Evolutionary conservation across 2,113 vertebrate genomes (phyloP).

Genomic region (Plecturocebus donacophilus): DNA sequence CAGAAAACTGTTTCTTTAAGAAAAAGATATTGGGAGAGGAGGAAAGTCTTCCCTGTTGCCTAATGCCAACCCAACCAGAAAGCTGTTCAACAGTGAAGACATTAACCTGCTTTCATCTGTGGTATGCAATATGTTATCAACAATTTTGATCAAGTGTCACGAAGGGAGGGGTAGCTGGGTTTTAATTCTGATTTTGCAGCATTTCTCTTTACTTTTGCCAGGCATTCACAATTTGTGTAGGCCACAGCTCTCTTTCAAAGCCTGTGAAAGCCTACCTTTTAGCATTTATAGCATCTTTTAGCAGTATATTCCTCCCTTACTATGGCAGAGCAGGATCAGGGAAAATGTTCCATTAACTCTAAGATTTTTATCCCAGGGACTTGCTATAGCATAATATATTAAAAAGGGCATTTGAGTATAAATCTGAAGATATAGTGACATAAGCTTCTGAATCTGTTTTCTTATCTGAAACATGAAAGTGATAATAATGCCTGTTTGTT

Average conservation of each 20-base stretch:
- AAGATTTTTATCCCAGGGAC: background rate
- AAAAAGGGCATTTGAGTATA: conserved; percentile 4
- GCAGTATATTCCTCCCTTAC: background rate
- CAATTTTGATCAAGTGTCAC: background rate
- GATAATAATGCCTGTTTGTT: conserved; percentile 12
- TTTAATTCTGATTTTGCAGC: background rate
- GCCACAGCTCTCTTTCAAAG: background rate
- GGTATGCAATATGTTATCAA: background rate
- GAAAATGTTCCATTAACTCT: background rate
- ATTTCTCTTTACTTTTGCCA: conserved; percentile 24
- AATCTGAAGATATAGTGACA: conserved; percentile 15
- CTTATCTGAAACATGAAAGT: background rate
- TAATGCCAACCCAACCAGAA: background rate
- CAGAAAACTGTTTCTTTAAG: background rate
- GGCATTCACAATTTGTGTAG: background rate
- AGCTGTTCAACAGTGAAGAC: background rate
- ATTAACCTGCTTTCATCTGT: background rate
- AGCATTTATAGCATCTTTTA: background rate
- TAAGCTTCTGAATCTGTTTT: background rate
- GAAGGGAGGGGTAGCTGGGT: background rate
- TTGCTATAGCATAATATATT: background rate
- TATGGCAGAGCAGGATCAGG: background rate
- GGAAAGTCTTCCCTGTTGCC: background rate
- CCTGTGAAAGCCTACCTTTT: background rate
- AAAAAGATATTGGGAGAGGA: background rate